Percentiles rank a stretch among this genome's conserved stretches.
Conservation (phyloP, 2,113 vertebrate species). For the Ceyx cyanopectus region DNA sequence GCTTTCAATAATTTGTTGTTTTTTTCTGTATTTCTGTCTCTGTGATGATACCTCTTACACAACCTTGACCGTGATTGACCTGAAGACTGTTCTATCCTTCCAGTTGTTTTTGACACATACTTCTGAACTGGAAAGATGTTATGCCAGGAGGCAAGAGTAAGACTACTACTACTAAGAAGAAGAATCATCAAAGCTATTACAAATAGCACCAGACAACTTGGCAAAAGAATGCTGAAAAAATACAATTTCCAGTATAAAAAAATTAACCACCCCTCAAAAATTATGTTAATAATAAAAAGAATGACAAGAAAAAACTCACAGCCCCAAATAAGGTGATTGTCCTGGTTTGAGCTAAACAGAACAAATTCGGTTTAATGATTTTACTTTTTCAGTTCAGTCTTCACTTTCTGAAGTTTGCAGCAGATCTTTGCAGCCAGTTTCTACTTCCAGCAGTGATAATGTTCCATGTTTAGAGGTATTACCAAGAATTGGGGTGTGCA, state of each 20-base stretch:
- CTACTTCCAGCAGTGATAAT: no score
- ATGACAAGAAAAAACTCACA: not conserved
- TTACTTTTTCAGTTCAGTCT: no score
- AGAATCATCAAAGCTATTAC: not conserved
- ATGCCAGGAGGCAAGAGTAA: not conserved
- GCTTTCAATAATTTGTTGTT: not conserved
- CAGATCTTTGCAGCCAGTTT: no score
- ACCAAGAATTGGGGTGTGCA: no score
- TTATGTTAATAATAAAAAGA: not conserved
- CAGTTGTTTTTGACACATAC: not conserved
- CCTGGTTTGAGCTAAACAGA: no score
- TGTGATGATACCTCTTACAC: not conserved
- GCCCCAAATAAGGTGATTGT: not conserved
- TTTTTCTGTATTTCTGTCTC: not conserved
- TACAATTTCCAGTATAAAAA: not conserved
- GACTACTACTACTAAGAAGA: not conserved
- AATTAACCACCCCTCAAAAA: not conserved
- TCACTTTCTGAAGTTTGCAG: no score
- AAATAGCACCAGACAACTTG: not conserved
- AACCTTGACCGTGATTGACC: not conserved
- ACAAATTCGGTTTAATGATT: no score
- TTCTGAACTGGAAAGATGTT: conserved; percentile 16
- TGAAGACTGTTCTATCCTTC: not conserved
- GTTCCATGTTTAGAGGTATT: no score
- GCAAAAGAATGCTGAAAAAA: not conserved